Evolutionary conservation across 2,888 invertebrate species (phyloP), one percentile per base, ranked within the genome.

Genomic region (Salpingus planirostris): DNA sequence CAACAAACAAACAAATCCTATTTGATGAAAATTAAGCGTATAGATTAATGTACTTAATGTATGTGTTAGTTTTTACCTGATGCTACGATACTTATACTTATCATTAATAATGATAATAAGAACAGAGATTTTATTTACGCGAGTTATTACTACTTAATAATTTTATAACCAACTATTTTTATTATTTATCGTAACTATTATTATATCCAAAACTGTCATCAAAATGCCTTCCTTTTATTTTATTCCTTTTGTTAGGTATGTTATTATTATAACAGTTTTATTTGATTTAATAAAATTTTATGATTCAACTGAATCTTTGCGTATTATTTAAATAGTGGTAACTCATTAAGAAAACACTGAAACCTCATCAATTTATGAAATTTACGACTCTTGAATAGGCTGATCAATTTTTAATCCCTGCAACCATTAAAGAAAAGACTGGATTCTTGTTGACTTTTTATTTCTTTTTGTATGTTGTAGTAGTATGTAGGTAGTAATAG

Each of bases 211-310:
- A n/a, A n/a, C n/a, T n/a, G n/a, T n/a, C n/a, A n/a, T n/a, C n/a
- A n/a, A n/a, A 30, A 42, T 31, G 36, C 38, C 38, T 40, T 40
- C 37, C 27, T 35, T 28, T 32, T 25, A 33, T 24, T 25, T 33
- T 33, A 10, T 43, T 28, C 39, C 36, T 44, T 46, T 46, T 42
- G 41, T 44, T 44, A 46, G 40, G 40, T 42, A 40, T 44, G 40
- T 42, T 37, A 35, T 42, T 43, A 40, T 42, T 46, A 39, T 44
- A 44, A 44, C 40, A 43, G 42, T 36, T 43, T 42, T 38, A 44
- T 44, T 46, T 46, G 37, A 42, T 39, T 39, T 32, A 39, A 39
- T 39, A 39, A 39, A 39, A 39, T 26, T 39, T 39, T n/a, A n/a
- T n/a, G n/a, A n/a, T n/a, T n/a, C n/a, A n/a, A n/a, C n/a, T n/a